Evolutionary conservation across 2,797 vertebrate species (phyloP).

Genomic region (Okamejei kenojei): DNA sequence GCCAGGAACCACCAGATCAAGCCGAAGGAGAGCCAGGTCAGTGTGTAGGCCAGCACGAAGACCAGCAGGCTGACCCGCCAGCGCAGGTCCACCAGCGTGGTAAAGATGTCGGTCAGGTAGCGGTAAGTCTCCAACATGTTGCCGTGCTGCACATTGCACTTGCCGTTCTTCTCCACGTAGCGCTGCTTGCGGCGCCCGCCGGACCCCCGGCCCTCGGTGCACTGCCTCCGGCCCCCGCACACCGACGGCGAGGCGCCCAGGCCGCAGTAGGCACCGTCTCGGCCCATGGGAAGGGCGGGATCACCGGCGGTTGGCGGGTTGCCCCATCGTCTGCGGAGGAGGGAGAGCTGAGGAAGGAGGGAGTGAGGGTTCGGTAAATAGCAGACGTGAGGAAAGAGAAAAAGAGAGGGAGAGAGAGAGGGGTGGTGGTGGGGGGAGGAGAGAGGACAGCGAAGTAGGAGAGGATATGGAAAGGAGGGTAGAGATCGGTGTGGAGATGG

Average conservation of each 20-base stretch:
- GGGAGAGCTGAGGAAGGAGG: neutral
- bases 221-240: conserved; percentile 50
- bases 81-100: conserved; percentile 91
- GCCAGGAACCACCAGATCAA: conserved; percentile 97
- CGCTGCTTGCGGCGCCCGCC: conserved; percentile 74
- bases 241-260: neutral
- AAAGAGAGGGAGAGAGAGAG: too few relatives aligned
- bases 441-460: neutral
- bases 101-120: conserved; percentile 95
- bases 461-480: neutral
- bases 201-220: conserved; percentile 53
- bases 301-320: neutral
- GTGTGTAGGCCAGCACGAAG: conserved; percentile 88
- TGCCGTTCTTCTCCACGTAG: conserved; percentile 91
- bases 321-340: neutral
- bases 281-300: neutral
- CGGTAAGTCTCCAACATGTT: conserved; percentile 89
- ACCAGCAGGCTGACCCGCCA: conserved; percentile 93
- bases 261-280: neutral
- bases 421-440: too few relatives aligned
- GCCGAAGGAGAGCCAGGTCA: conserved; percentile 95
- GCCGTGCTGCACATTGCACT: conserved; percentile 89
- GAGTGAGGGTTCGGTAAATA: too few relatives aligned
- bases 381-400: too few relatives aligned
- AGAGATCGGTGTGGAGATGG: neutral